phyloP scores from a whole-genome alignment of 2,888 invertebrate genomes.

The Coenonympha arcania region DNA sequence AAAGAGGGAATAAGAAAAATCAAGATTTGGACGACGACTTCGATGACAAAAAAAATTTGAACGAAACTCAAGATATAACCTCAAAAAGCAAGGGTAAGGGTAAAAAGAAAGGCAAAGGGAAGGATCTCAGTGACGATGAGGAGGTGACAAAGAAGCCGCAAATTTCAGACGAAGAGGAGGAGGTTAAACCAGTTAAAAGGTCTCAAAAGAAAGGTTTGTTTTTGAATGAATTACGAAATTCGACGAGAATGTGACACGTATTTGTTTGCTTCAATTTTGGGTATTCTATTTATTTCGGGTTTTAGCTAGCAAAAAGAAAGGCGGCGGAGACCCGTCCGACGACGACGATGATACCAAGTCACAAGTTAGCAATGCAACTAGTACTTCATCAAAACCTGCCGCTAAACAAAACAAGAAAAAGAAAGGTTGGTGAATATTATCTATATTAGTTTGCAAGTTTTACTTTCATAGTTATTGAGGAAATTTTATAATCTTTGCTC shows the following conservation, averaged over 20 bases:
- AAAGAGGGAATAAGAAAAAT: slow-evolving; percentile 74
- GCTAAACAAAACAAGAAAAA: slow-evolving; percentile 60
- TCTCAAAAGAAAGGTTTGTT: slow-evolving; percentile 69
- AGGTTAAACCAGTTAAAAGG: slow-evolving; percentile 61
- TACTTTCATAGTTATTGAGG: neutral
- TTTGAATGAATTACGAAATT: neutral
- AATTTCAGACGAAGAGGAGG: slow-evolving; percentile 60
- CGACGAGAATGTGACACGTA: slow-evolving; percentile 4
- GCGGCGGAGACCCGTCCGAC: slow-evolving; percentile 53
- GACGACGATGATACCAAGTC: slow-evolving; percentile 64
- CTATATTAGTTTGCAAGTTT: neutral
- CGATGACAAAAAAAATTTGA: slow-evolving; percentile 50
- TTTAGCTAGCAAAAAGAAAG: slow-evolving; percentile 60
- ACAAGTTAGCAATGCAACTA: slow-evolving; percentile 45
- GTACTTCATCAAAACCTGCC: slow-evolving; percentile 40
- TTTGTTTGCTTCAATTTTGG: no score
- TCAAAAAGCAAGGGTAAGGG: slow-evolving; percentile 69
- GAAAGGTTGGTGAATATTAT: slow-evolving; percentile 46
- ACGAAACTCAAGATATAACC: slow-evolving; percentile 62
- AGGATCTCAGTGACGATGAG: slow-evolving; percentile 61
- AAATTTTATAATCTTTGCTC: no score
- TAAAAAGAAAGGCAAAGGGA: slow-evolving; percentile 66
- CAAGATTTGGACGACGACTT: slow-evolving; percentile 72
- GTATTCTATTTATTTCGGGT: slow-evolving; percentile 35
- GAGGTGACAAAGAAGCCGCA: slow-evolving; percentile 42